Base-by-base conservation (phyloP, 2,797 vertebrate species). In the Morelia viridis region DNA sequence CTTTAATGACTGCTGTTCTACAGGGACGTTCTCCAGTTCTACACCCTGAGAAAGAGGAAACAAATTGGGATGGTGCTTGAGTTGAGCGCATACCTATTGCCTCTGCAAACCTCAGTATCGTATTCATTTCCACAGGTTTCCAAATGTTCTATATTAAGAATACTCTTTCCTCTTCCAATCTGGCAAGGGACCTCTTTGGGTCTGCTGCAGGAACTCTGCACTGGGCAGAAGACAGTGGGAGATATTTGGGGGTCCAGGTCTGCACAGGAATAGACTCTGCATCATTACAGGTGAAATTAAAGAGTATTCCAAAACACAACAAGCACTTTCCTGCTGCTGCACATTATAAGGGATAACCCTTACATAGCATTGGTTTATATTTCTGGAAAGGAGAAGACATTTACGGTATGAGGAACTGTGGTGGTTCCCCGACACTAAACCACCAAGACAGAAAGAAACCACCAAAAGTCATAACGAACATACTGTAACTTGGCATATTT, bases 11-110 rank as follows among this genome's bases (percentile, higher is more conserved):
- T 98, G 97, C 65, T 97, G 97, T 89, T 98, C 96, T 93, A 98
- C 96, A 90, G 98, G 98, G 90, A 98, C 98, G 80, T 94, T 98
- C 93, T 98, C 98, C 90, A 98, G 97, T 96, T 99, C 98, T 76
- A 99, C 97, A 19, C 99, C 98, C 99, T 99, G 96, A 93, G 28
- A 46, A 95, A 94, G 13, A 94, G 2, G 92, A 50, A 2, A 4
- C 4, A 50, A 19, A 86, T n/a, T 5, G 46, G 28, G 31, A 71
- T 5, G 57, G 41, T 12, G 83, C 17, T 76, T 71, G 13, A 15
- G 41, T 24, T 35, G 17, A 88, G 28, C 28, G 62, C 24, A 19
- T 46, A 19, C 6, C 28, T 86, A 50, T 46, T 53, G 0, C 62
- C 17, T 71, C 60, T 65, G 17, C 1, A 24, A 85, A 0, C 50